Evolutionary conservation across 2,797 vertebrate species (phyloP), one percentile per base, ranked within the genome.

Genomic region (Siniperca obscura): DNA sequence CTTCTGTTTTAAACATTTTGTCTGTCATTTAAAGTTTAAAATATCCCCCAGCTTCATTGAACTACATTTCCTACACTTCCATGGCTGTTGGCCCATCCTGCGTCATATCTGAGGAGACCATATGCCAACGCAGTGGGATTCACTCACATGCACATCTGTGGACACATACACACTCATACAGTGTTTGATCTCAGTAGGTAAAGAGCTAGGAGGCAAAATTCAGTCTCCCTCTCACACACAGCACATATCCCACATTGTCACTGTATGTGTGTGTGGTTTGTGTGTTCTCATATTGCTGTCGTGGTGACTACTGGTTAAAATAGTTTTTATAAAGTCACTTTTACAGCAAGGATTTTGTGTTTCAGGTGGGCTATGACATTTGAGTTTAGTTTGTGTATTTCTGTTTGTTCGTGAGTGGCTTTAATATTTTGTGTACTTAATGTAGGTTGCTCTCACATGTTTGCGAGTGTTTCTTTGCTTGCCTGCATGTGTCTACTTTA

Each of bases 141-240:
- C 55, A 65, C 74, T 25, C 57, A 48, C 68, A 53, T 19, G 60
- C 85, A 81, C 83, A 76, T 84, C 67, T 80, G 67, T 61, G 9
- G 30, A 9, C 78, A 70, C 70, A 69, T 4, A 78, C 84, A 78
- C 76, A 82, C 72, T 50, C 65, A 69, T 40, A 27, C 40, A 17
- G 65, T 86, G 80, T 85, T 85, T 87, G 81, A 86, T 87, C 83
- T 87, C 85, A 85, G 83, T 70, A 53, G 81, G 74, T 77, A 64
- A 75, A 83, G 59, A 60, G 57, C 85, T 68, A 36, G 21, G 69
- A 80, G 79, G 77, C 59, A 64, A 76, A 70, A 50, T 56, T 30
- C 68, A 42, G 69, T 60, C 27, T 19, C 34, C 50, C 73, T 36
- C 14, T 59, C 30, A 21, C 61, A 78, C 34, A 56, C 61, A 64